Percentiles rank a stretch among this genome's conserved stretches.
Conservation (phyloP, 2,888 invertebrate species). For the Priocnemis perturbator region DNA sequence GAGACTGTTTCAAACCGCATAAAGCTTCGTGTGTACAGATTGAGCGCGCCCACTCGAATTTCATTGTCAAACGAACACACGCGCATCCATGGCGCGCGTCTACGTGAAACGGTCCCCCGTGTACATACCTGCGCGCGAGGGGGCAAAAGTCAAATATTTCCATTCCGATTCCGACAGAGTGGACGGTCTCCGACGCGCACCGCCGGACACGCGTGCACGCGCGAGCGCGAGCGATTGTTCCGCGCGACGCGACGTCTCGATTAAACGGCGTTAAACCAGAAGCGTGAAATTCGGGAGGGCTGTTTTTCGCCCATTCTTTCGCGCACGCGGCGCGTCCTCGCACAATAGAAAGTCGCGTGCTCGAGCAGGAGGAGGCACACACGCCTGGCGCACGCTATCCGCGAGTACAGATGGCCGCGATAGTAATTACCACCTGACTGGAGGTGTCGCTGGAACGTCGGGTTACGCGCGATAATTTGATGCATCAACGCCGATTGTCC, state of each 20-base stretch:
- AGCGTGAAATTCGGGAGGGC: too few species aligned
- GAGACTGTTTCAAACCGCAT: not conserved
- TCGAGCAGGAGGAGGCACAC: slow-evolving; percentile 1
- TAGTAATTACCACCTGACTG: slow-evolving; percentile 52
- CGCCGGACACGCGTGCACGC: not conserved
- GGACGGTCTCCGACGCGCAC: not conserved
- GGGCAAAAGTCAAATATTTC: slow-evolving; percentile 71
- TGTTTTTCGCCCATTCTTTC: too few species aligned
- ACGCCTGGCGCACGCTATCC: not conserved
- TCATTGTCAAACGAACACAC: not conserved
- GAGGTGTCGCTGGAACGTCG: slow-evolving; percentile 33
- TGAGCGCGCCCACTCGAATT: not conserved
- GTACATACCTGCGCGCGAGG: slow-evolving; percentile 36
- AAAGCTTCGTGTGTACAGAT: not conserved
- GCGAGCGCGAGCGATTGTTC: not conserved
- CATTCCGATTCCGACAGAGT: slow-evolving; percentile 44
- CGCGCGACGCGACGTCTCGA: not conserved
- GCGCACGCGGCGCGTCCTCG: slow-evolving; percentile 34
- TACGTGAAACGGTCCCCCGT: too few species aligned
- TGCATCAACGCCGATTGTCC: not conserved
- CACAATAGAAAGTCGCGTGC: too few species aligned
- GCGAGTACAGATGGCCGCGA: slow-evolving; percentile 23
- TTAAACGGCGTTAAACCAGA: not conserved
- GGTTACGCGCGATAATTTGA: slow-evolving; percentile 44
- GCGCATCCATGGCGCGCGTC: slow-evolving; percentile 19